phyloP scores from a whole-genome alignment of 2,797 vertebrate genomes.

The Paedocypris micromegethes region DNA sequence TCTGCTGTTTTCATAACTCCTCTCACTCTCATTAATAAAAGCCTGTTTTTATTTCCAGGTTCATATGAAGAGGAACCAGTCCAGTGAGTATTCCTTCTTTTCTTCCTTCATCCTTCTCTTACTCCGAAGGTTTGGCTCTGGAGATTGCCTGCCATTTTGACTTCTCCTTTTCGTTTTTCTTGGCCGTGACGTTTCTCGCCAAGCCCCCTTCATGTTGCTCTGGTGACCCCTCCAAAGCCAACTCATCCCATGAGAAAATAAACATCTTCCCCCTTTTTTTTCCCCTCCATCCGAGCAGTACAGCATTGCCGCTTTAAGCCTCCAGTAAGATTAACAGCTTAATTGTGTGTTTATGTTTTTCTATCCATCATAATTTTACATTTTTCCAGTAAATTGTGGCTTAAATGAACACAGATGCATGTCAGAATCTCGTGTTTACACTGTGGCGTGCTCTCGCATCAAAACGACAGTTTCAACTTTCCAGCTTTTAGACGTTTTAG shows the following conservation, averaged over 20 bases:
- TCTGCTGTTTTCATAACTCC: conserved; percentile 40
- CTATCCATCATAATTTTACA: conserved; percentile 56
- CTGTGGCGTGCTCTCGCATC: conserved; percentile 37
- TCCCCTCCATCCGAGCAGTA: conserved; percentile 42
- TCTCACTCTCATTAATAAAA: conserved; percentile 50
- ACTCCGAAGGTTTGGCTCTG: conserved; percentile 45
- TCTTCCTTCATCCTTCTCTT: conserved; percentile 27
- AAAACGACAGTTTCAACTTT: conserved; percentile 28
- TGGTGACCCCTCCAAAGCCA: conserved; percentile 57
- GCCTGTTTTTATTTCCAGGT: conserved; percentile 73
- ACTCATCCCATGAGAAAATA: conserved; percentile 56
- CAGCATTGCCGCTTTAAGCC: conserved; percentile 43
- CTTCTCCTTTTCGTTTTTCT: conserved; percentile 56
- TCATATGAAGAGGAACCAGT: conserved; percentile 87
- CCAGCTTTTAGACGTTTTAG: conserved; percentile 20
- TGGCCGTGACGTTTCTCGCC: conserved; percentile 57
- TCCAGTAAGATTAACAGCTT: conserved; percentile 60
- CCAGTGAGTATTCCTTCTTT: conserved; percentile 82
- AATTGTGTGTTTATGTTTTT: conserved; percentile 62
- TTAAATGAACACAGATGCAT: conserved; percentile 44
- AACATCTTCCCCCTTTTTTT: conserved; percentile 50
- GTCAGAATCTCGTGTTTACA: conserved; percentile 38
- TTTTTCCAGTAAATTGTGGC: conserved; percentile 48
- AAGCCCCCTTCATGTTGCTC: conserved; percentile 57
- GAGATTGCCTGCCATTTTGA: conserved; percentile 46